Base-by-base conservation (phyloP, 2,113 vertebrate species). In the Muntiacus reevesi region DNA sequence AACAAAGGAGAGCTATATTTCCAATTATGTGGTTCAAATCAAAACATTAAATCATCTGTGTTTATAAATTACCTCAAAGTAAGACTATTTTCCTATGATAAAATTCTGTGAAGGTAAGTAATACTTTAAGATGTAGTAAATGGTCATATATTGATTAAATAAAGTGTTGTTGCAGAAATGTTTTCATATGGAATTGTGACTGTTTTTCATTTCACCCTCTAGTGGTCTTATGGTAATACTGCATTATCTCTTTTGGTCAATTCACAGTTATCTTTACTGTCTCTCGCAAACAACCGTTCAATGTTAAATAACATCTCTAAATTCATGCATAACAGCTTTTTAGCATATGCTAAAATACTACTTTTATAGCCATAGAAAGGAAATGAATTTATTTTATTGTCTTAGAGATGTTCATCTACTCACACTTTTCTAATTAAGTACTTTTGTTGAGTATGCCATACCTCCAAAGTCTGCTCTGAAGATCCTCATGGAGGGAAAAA, bases 221-320 rank as follows among this genome's bases (percentile, higher is more conserved):
- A 97, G 98, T 97, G 95, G 98, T 27, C 55, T 95, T 59, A 91
- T n/a, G 43, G 15, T 55, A 84, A 40, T 23, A 98, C 27, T 97
- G 36, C 93, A 81, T 52, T 79, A 74, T 50, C 27, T 27, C 33
- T 57, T 76, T 47, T 13, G 16, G 43, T 57, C 28, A 21, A 54
- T 88, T 86, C n/a, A 50, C 19, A 33, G 5, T 28, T 40, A 21
- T 23, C 43, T 78, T 13, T 60, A 10, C 57, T 87, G 36, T 83
- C 27, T 52, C 87, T 50, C 45, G n/a, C 57, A 87, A 57, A 87
- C 40, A 11, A 9, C 33, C 87, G 43, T 64, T 50, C 8, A 84
- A 7, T 40, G 76, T 7, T 91, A 33, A 57, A 27, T 21, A 28
- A 79, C 27, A 40, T 62, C 16, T 89, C 50, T 67, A 91, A 89